phyloP scores from a whole-genome alignment of 2,113 vertebrate genomes.

The Crypturellus undulatus region DNA sequence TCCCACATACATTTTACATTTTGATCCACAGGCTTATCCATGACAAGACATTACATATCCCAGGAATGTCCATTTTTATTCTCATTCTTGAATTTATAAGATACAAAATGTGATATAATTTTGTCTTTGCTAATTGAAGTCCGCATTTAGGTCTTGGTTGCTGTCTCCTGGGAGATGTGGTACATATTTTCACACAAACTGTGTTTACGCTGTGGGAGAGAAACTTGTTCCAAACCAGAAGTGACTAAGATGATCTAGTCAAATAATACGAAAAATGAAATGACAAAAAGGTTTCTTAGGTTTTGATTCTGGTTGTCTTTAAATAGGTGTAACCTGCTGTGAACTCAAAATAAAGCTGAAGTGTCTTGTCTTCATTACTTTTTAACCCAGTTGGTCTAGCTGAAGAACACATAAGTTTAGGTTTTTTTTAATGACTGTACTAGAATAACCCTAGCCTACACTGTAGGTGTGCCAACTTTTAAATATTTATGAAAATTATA shows the following conservation, averaged over 20 bases:
- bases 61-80: not conserved
- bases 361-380: not conserved
- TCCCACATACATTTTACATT: not conserved
- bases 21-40: not conserved
- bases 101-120: not conserved
- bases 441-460: not conserved
- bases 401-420: not conserved
- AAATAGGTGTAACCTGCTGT: not conserved
- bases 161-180: not conserved
- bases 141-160: not conserved
- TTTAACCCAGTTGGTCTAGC: not conserved
- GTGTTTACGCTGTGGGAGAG: not conserved
- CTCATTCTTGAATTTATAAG: not conserved
- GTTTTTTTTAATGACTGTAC: not conserved
- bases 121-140: not conserved
- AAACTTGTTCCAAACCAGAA: not conserved
- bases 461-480: slow-evolving; percentile 1
- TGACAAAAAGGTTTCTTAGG: not conserved
- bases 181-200: not conserved
- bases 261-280: not conserved
- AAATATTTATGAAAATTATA: slow-evolving; percentile 42
- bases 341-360: not conserved
- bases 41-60: not conserved
- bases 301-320: not conserved
- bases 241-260: not conserved